Evolutionary conservation across 2,797 vertebrate species (phyloP).

Genomic region (Paguma larvata): DNA sequence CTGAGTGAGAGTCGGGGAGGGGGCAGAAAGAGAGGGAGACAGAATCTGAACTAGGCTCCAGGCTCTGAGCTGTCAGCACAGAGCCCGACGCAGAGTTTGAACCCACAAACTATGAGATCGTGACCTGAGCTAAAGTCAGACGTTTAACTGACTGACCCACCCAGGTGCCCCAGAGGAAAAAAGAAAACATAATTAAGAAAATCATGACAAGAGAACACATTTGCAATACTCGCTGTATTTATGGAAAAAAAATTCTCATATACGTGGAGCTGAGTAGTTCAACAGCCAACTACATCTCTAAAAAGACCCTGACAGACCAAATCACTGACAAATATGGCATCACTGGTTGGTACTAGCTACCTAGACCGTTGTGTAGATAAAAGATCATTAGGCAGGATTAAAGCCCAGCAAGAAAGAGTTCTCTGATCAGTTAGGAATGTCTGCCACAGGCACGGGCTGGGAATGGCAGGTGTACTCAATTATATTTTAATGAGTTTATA

Average conservation of each 20-base stretch:
- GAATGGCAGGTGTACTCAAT: background rate
- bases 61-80: no score
- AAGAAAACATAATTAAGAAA: background rate
- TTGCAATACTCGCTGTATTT: background rate
- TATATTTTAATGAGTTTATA: background rate
- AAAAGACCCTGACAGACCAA: background rate
- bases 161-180: no score
- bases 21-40: no score
- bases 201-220: background rate
- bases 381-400: background rate
- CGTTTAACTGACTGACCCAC: no score
- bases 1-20: no score
- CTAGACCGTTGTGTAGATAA: background rate
- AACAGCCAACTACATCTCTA: background rate
- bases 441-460: background rate
- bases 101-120: no score
- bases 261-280: background rate
- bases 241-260: background rate
- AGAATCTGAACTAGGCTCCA: no score
- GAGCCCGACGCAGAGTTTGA: no score
- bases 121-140: no score
- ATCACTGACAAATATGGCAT: background rate
- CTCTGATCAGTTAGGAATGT: conserved; percentile 47
- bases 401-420: background rate
- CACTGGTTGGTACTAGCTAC: background rate